Conservation (phyloP, 2,797 vertebrate species). For the Dallia pectoralis region DNA sequence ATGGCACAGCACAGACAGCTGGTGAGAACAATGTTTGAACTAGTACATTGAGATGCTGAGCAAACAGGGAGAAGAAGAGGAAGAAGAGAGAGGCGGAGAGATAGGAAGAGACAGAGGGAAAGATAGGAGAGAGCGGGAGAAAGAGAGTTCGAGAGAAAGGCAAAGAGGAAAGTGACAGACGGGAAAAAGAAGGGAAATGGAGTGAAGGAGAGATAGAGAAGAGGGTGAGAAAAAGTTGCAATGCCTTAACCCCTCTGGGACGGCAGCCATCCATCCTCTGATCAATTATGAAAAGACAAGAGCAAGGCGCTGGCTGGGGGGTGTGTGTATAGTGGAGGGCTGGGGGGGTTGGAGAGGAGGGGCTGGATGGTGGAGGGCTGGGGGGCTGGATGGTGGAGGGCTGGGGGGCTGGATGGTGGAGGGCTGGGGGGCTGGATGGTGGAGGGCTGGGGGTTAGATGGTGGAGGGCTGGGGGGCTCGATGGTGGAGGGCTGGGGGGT, state of each 20-base stretch:
- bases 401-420: no score
- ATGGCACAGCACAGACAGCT: constrained; percentile 98
- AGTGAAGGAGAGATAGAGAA: background rate
- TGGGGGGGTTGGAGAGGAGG: background rate
- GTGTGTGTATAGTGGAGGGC: no score
- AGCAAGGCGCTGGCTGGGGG: constrained; percentile 66
- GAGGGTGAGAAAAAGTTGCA: constrained; percentile 84
- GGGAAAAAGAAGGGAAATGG: background rate
- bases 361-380: no score
- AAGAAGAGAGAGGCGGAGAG: constrained; percentile 4
- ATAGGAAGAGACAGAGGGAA: constrained; percentile 1
- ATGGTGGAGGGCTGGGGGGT: no score
- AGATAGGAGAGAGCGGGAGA: no score
- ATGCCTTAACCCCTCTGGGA: constrained; percentile 97
- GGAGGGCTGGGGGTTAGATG: background rate
- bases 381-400: background rate
- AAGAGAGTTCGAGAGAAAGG: background rate
- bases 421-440: no score
- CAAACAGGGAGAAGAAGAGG: constrained; percentile 80
- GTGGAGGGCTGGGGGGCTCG: background rate
- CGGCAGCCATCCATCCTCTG: constrained; percentile 89
- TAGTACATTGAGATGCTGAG: constrained; percentile 99
- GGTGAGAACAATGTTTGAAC: constrained; percentile 99
- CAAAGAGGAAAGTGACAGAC: constrained; percentile 8
- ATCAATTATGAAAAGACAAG: constrained; percentile 99